phyloP scores from a whole-genome alignment of 2,888 invertebrate species.

The Abscondita cerata region DNA sequence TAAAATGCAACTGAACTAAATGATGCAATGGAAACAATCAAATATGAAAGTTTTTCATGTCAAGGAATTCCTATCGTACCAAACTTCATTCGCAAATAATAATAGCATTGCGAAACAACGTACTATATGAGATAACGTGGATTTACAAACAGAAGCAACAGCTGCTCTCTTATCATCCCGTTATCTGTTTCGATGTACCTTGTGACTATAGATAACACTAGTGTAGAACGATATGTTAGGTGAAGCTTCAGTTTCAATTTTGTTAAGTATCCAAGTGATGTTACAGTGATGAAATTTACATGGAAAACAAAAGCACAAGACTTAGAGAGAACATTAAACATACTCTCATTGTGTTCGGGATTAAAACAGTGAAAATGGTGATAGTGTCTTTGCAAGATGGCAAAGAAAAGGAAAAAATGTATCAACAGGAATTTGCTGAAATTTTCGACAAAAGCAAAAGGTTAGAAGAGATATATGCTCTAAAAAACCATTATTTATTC shows the following conservation, averaged over 20 bases:
- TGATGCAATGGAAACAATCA: too few relatives aligned
- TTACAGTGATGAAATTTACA: conserved; percentile 29
- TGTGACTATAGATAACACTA: conserved; percentile 23
- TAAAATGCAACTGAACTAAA: too few relatives aligned
- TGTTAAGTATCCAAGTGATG: conserved; percentile 12
- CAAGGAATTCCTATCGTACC: neutral
- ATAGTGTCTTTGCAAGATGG: conserved; percentile 38
- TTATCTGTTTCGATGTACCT: conserved; percentile 28
- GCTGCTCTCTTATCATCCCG: conserved; percentile 30
- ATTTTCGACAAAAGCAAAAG: conserved; percentile 13
- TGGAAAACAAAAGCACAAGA: conserved; percentile 42
- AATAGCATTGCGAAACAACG: neutral
- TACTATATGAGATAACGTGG: neutral
- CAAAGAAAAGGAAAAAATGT: conserved; percentile 9
- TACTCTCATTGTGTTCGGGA: conserved; percentile 40
- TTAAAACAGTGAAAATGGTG: conserved; percentile 47
- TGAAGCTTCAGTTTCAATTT: neutral
- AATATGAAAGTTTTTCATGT: conserved; percentile 1
- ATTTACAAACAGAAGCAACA: conserved; percentile 30
- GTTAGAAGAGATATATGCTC: conserved; percentile 9
- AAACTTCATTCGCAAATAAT: neutral
- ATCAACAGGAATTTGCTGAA: conserved; percentile 8
- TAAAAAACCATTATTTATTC: neutral
- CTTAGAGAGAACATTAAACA: conserved; percentile 40
- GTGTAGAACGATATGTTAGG: conserved; percentile 5